These are phyloP conservation scores for Eclectus roratus DNA, from an alignment of 2,113 vertebrate genomes.

Conservation along the genomic window DNA sequence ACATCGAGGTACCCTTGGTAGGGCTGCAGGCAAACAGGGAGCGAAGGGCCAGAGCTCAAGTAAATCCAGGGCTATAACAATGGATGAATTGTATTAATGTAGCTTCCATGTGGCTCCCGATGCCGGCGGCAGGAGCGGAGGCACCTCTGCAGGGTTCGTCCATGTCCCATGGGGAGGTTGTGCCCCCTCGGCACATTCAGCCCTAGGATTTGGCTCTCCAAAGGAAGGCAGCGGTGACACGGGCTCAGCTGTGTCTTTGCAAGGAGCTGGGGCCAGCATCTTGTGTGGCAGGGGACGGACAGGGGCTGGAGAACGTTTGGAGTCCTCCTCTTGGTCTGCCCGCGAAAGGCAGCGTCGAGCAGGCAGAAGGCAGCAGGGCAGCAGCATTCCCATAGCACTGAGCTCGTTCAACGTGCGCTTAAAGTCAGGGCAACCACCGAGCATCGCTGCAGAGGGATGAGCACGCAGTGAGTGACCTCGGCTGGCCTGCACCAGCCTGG, in stretches of 20 bases:
- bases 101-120: fast-evolving
- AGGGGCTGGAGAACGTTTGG: fast-evolving
- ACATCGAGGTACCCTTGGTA: background rate
- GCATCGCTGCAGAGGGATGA: background rate
- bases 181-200: background rate
- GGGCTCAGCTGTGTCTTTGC: fast-evolving
- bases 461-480: fast-evolving
- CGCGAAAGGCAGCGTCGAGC: fast-evolving
- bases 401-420: fast-evolving
- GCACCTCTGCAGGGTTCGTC: background rate
- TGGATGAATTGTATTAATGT: fast-evolving
- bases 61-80: fast-evolving
- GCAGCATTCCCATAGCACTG: background rate
- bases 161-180: no score
- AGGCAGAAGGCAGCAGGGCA: background rate
- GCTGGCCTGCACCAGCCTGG: background rate
- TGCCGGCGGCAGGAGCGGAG: background rate
- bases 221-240: fast-evolving
- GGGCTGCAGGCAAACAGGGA: background rate
- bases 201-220: background rate
- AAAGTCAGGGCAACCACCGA: background rate
- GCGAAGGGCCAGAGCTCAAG: fast-evolving
- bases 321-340: background rate
- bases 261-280: background rate
- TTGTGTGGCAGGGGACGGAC: background rate